phyloP scores from a whole-genome alignment of 2,888 invertebrate species.

The Elaeidobius kamerunicus region DNA sequence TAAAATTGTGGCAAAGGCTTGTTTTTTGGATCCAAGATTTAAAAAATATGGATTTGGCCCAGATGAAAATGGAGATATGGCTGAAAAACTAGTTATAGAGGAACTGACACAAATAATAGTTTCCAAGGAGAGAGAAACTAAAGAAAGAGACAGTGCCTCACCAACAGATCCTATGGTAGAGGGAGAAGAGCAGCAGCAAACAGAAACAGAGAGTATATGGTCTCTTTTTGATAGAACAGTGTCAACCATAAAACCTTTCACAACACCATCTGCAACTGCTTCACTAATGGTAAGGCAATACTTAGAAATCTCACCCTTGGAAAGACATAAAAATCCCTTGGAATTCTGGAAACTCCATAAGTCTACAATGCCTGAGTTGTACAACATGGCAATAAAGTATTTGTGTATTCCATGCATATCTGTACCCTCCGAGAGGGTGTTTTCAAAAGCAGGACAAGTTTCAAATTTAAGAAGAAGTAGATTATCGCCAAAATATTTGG shows the following conservation, averaged over 20 bases:
- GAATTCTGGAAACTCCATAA: background rate
- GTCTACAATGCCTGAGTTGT: background rate
- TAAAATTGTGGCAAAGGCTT: conserved; percentile 28
- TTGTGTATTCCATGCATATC: background rate
- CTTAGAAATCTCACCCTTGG: background rate
- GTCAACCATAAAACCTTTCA: background rate
- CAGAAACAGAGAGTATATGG: background rate
- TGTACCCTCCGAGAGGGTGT: conserved; percentile 34
- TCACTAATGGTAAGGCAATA: background rate
- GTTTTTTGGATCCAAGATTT: conserved; percentile 34
- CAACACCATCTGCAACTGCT: background rate
- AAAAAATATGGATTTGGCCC: conserved; percentile 32
- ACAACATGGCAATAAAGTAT: background rate
- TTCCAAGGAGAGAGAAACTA: background rate
- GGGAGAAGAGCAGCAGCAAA: too few species aligned
- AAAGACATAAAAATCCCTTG: background rate
- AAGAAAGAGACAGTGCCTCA: too few species aligned
- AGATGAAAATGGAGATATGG: conserved; percentile 28
- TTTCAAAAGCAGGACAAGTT: conserved; percentile 35
- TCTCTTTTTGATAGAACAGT: background rate
- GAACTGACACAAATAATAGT: conserved; percentile 9
- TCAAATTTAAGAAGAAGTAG: conserved; percentile 33
- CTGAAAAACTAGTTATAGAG: conserved; percentile 29
- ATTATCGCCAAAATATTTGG: conserved; percentile 29
- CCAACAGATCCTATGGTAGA: too few species aligned